Evolutionary conservation across 2,113 vertebrate species (phyloP).

Genomic region (Alces alces): DNA sequence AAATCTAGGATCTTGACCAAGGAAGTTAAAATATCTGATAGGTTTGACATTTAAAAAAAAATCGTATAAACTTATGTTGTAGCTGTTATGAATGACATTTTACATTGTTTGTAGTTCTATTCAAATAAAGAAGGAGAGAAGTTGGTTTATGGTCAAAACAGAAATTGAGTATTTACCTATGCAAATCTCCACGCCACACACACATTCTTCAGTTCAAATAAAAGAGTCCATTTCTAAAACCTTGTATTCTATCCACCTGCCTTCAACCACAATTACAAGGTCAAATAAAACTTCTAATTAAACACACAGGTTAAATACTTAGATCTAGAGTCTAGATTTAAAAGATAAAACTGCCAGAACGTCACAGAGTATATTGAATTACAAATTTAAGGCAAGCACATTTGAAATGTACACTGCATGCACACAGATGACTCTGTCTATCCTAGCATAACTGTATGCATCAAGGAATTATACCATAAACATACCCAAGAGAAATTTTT

Average conservation of each 20-base stretch:
- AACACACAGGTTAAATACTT: constrained; percentile 59
- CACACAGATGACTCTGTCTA: background rate
- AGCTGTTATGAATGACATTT: background rate
- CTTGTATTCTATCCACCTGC: background rate
- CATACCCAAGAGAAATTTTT: background rate
- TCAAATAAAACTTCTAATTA: constrained; percentile 63
- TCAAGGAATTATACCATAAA: background rate
- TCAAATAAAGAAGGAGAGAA: background rate
- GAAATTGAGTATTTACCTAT: background rate
- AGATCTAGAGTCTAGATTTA: constrained; percentile 53
- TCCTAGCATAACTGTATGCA: background rate
- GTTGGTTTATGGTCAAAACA: background rate
- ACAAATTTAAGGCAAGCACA: constrained; percentile 30
- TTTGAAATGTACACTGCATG: constrained; percentile 31
- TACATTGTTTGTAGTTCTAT: background rate
- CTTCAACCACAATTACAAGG: constrained; percentile 43
- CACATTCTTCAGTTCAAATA: background rate
- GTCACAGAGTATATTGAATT: constrained; percentile 19
- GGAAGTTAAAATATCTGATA: background rate
- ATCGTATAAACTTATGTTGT: background rate
- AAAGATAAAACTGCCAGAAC: constrained; percentile 47
- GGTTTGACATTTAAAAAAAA: background rate
- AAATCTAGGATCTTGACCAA: background rate
- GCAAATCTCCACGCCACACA: background rate
- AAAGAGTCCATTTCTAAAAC: background rate